These are phyloP conservation scores for Monodelphis domestica DNA, from an alignment of 2,797 vertebrate species.

Conservation along the genomic window DNA sequence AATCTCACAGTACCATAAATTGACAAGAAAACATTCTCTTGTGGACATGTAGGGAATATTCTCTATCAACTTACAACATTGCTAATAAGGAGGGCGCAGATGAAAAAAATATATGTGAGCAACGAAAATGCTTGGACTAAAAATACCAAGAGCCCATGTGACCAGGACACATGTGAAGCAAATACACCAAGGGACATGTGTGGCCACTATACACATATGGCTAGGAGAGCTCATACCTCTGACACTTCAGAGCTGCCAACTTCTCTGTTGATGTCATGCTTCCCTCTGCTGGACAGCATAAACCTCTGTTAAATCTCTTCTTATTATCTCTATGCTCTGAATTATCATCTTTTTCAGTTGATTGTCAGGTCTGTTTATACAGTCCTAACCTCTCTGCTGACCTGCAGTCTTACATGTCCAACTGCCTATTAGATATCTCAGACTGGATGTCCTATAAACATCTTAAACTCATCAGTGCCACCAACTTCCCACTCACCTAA, in stretches of 20 bases:
- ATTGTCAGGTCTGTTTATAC: neutral
- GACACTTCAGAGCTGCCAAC: neutral
- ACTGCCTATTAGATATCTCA: neutral
- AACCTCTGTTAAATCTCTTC: neutral
- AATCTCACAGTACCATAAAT: neutral
- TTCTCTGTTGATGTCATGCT: neutral
- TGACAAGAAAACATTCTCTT: neutral
- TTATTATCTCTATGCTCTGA: neutral
- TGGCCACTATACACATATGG: neutral
- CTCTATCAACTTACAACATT: neutral
- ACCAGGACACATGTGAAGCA: neutral
- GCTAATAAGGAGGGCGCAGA: neutral
- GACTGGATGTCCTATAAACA: neutral
- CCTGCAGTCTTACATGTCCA: neutral
- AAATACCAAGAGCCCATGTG: neutral
- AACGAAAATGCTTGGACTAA: neutral
- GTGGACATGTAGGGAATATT: neutral
- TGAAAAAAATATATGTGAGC: neutral
- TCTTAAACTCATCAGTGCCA: neutral
- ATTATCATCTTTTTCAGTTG: neutral
- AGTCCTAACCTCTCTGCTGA: neutral
- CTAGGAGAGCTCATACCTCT: neutral
- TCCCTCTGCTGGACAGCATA: neutral
- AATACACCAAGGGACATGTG: neutral
- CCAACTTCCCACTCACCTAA: neutral